These are phyloP conservation scores for Hymenochirus boettgeri DNA, from an alignment of 2,113 vertebrate genomes.

Conservation along the genomic window DNA sequence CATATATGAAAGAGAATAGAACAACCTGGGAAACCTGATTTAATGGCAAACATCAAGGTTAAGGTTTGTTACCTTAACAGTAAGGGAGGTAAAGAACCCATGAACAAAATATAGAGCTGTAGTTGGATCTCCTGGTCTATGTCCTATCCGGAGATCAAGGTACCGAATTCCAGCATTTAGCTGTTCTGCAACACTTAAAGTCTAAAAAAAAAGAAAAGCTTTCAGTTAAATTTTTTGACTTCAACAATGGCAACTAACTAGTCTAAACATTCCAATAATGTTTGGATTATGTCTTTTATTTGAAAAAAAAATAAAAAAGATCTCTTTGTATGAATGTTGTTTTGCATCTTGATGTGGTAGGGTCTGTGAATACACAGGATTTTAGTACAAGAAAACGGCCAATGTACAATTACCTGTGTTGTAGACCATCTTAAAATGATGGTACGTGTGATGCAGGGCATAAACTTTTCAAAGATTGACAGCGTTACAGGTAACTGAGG, in stretches of 20 bases:
- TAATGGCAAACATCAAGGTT: no score
- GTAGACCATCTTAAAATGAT: constrained; percentile 78
- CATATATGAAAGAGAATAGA: no score
- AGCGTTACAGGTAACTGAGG: constrained; percentile 67
- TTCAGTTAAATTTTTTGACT: neutral
- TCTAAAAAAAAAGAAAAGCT: constrained; percentile 55
- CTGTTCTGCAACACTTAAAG: constrained; percentile 67
- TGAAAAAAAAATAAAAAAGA: no score
- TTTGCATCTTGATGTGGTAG: no score
- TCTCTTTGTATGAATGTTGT: no score
- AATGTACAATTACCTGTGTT: constrained; percentile 65
- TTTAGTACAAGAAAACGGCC: accelerated
- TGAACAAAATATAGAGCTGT: constrained; percentile 76
- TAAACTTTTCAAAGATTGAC: constrained; percentile 64
- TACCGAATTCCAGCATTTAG: constrained; percentile 81
- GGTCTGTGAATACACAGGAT: no score
- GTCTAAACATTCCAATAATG: no score
- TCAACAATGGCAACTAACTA: no score
- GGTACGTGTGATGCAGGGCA: constrained; percentile 68
- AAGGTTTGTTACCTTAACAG: constrained; percentile 71
- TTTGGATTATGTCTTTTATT: no score
- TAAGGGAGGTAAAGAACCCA: constrained; percentile 72
- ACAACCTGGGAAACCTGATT: no score
- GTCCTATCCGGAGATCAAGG: constrained; percentile 82
- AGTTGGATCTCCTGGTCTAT: constrained; percentile 59